Conservation (phyloP, 92 coral and sea anemone genomes). For the Meandrina meandrites region DNA sequence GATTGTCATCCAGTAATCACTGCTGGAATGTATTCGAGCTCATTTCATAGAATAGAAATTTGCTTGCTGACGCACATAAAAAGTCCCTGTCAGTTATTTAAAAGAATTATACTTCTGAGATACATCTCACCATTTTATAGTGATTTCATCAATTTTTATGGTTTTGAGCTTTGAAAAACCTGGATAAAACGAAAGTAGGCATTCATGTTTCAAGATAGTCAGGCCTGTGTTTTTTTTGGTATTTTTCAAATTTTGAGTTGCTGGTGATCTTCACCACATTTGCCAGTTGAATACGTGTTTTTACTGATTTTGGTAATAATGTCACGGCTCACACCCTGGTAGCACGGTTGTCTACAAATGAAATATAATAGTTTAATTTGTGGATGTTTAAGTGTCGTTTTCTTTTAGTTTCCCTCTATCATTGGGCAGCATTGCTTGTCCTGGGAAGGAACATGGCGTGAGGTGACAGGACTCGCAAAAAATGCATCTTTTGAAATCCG, state of each 20-base stretch:
- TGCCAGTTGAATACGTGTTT: too few relatives aligned
- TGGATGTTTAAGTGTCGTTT: conserved; percentile 13
- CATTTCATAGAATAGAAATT: background rate
- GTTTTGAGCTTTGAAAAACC: too few relatives aligned
- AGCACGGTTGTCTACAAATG: background rate
- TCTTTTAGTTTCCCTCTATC: conserved; percentile 76
- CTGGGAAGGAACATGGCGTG: conserved; percentile 98
- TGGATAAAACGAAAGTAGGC: too few relatives aligned
- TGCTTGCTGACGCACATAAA: too few relatives aligned
- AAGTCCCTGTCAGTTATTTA: background rate
- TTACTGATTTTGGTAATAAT: too few relatives aligned
- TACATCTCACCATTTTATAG: too few relatives aligned
- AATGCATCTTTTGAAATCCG: conserved; percentile 85
- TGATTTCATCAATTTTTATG: too few relatives aligned
- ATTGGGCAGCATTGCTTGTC: conserved; percentile 82
- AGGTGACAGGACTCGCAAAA: conserved; percentile 72
- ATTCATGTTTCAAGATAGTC: too few relatives aligned
- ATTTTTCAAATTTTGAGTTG: too few relatives aligned
- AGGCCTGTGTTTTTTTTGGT: too few relatives aligned
- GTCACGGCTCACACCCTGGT: background rate
- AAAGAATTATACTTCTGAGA: too few relatives aligned
- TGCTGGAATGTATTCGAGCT: background rate
- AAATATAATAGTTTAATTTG: background rate
- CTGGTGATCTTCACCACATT: too few relatives aligned
- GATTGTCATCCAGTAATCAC: background rate